Base-by-base conservation (phyloP, 2,888 invertebrate genomes). In the Oligia latruncula region DNA sequence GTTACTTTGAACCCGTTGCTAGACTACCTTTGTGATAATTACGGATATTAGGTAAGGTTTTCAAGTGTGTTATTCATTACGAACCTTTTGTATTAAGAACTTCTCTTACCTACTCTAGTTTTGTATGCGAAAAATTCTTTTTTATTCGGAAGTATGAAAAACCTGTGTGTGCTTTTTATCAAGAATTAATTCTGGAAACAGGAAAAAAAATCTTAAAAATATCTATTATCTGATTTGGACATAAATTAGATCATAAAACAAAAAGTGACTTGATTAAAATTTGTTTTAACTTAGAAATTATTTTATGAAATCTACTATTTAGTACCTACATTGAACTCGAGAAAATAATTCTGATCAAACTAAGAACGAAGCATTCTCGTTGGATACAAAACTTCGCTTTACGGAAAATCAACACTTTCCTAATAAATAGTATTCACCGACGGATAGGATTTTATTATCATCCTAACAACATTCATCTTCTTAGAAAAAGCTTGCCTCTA, bases 401-500 rank as follows among this genome's bases (percentile, higher is more conserved):
- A 68, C 23, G 40, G 40, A 60, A 52, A 74, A 81, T 81, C 82
- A 82, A 86, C 80, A 84, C 72, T 64, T 82, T 65, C 70, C n/a
- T 60, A 70, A 80, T 65, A 71, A 70, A 80, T 65, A 71, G 49
- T 78, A 79, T 84, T 73, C 65, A 73, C 83, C 70, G 62, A 65
- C 58, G 77, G 74, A 86, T 84, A 87, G 88, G 87, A 89, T 90
- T 91, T 91, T 90, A 92, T 92, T 91, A 88, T 91, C 88, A 83
- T 87, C 87, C 81, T 90, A 91, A 92, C 87, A 88, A 92, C 85
- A 87, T 88, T 90, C 87, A 88, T 92, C 90, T 87, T 89, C 88
- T 78, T 84, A 89, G 89, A 87, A 90, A 90, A 89, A 91, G 89
- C 91, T 88, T 87, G 89, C 90, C 92, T 92, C 90, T 94, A 95